Evolutionary conservation across 2,113 vertebrate species (phyloP).

Genomic region (western clawed frog (Xenopus tropicalis)): DNA sequence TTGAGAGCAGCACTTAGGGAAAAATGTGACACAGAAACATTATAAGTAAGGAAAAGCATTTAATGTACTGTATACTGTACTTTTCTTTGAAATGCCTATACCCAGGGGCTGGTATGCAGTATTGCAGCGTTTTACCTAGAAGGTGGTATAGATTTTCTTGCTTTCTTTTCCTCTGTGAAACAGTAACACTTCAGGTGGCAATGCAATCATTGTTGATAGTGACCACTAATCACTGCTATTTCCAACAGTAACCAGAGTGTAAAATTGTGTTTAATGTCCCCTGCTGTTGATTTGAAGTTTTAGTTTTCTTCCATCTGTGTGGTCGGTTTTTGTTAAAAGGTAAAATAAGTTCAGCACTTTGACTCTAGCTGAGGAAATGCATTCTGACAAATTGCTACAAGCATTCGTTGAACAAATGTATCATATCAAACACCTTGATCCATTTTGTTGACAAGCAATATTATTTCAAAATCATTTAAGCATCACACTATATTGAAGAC

Average conservation of each 20-base stretch:
- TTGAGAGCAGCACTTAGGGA: slow-evolving; percentile 18
- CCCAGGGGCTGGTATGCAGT: slow-evolving; percentile 35
- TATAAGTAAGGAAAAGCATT: slow-evolving; percentile 14
- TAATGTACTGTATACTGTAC: slow-evolving; percentile 21
- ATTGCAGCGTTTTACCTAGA: slow-evolving; percentile 28
- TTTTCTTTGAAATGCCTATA: slow-evolving; percentile 30
- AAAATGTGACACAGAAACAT: slow-evolving; percentile 14
- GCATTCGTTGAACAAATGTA: slow-evolving; percentile 46
- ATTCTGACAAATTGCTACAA: slow-evolving; percentile 52
- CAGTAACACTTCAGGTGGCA: slow-evolving; percentile 15
- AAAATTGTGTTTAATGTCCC: slow-evolving; percentile 44
- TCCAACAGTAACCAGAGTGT: slow-evolving; percentile 44
- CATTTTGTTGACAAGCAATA: slow-evolving; percentile 43
- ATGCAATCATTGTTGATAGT: slow-evolving; percentile 38
- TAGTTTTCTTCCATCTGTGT: slow-evolving; percentile 43
- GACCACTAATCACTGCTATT: slow-evolving; percentile 32
- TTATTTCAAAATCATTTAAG: slow-evolving; percentile 45
- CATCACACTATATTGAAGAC: slow-evolving; percentile 1
- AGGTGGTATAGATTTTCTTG: slow-evolving; percentile 28
- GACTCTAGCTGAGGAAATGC: slow-evolving; percentile 52
- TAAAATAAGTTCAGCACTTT: slow-evolving; percentile 51
- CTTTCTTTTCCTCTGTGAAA: slow-evolving; percentile 34
- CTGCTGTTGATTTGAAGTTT: slow-evolving; percentile 48
- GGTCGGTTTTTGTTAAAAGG: slow-evolving; percentile 49
- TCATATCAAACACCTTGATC: slow-evolving; percentile 49